Evolutionary conservation across 2,113 vertebrate genomes (phyloP), one percentile per base, ranked within the genome.

Genomic region (Tyto alba): DNA sequence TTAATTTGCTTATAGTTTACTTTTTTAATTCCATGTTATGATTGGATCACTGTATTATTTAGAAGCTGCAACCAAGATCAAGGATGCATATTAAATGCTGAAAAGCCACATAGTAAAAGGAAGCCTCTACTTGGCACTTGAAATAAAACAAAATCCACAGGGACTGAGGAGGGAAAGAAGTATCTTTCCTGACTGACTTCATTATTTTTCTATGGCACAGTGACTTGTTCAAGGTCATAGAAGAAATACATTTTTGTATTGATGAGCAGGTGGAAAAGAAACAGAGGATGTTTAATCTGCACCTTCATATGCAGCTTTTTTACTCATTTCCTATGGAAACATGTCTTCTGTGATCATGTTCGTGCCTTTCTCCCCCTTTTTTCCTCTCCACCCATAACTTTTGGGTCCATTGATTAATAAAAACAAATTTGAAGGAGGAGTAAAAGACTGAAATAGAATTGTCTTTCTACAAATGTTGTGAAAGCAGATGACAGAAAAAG

Each of bases 121-220:
- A 88, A 95, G 40, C 8, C 59, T 62, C 38, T 90, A 25, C 52
- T 71, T 67, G 32, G 60, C 79, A 86, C 52, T 16, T 63, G 63
- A 92, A 93, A 91, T 85, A 25, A 94, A 95, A 82, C 53, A 90
- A 94, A 26, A 60, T 84, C 83, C 60, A 92, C n/a, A 56, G 57
- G 76, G 79, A 86, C 7, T 9, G 14, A 15, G 17, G 21, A 88
- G 36, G 40, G 47, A 86, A 90, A 95, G 52, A 82, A 87, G 36
- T 64, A 85, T 66, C 34, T 48, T 89, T 96, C 69, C 69, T 92
- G 60, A 68, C 47, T 72, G 69, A 85, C 52, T 91, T 41, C 84
- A 86, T 86, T 92, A 88, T 88, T 93, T 95, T 88, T 86, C 68
- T 74, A 47, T 36, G 19, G 60, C 32, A 92, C 34, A 83, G 25